Conservation (phyloP, 2,888 invertebrate genomes). For the Anthrax anthrax region DNA sequence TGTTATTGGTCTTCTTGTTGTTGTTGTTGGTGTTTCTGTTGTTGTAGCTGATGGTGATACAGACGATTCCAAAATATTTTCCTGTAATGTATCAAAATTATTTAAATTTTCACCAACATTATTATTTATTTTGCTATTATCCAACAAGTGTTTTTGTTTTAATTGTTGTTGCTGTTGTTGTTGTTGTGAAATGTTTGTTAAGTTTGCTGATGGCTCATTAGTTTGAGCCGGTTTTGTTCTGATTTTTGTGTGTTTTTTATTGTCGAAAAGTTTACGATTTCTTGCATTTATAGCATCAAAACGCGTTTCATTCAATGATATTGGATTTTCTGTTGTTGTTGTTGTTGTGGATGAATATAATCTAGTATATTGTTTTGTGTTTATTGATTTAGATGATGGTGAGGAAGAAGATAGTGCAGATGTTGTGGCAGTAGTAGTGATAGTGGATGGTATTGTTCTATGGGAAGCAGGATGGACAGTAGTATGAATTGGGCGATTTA, state of each 20-base stretch:
- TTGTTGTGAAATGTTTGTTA: constrained; percentile 9
- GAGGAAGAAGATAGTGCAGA: constrained; percentile 23
- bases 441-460: constrained; percentile 16
- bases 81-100: constrained; percentile 10
- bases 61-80: constrained; percentile 8
- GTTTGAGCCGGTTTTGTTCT: constrained; percentile 20
- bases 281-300: constrained; percentile 38
- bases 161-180: constrained; percentile 14
- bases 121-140: neutral
- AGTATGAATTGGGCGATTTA: constrained; percentile 23
- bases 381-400: constrained; percentile 26
- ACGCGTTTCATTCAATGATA: constrained; percentile 32
- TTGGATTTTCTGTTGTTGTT: constrained; percentile 17
- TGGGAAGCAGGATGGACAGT: constrained; percentile 27
- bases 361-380: constrained; percentile 29
- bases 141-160: constrained; percentile 13
- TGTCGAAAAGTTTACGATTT: constrained; percentile 39
- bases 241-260: constrained; percentile 31
- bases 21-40: constrained; percentile 6
- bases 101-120: constrained; percentile 8
- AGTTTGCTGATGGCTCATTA: constrained; percentile 1
- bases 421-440: constrained; percentile 18
- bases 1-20: constrained; percentile 7
- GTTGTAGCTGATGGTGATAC: constrained; percentile 4
- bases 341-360: constrained; percentile 24